Percentiles rank a stretch among this genome's conserved stretches.
phyloP scores from a whole-genome alignment of 2,888 invertebrate species.

The Tipula helvola region DNA sequence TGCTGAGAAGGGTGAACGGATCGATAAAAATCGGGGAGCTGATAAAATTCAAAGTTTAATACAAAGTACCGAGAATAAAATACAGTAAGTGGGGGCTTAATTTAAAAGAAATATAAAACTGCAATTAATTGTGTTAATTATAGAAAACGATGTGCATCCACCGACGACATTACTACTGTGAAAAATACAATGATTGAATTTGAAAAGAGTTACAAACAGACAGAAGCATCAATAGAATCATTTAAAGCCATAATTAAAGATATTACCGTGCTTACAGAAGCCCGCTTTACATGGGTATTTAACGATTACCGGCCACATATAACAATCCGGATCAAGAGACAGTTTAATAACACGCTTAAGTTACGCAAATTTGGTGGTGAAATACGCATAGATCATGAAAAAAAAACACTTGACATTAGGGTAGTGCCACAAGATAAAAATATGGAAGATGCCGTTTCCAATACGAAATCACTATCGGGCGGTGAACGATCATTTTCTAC shows the following conservation, averaged over 20 bases:
- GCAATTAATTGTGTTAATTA: not conserved
- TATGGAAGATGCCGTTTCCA: constrained; percentile 34
- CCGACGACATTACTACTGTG: not conserved
- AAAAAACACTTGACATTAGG: constrained; percentile 38
- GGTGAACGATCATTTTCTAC: constrained; percentile 96
- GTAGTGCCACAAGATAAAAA: constrained; percentile 42
- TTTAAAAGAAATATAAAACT: not conserved
- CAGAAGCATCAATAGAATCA: not conserved
- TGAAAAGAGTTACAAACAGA: not conserved
- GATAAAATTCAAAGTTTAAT: constrained; percentile 30
- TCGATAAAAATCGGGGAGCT: constrained; percentile 31
- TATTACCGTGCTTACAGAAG: not conserved
- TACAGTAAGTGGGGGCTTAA: constrained; percentile 16
- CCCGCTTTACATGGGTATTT: not conserved
- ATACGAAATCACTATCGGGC: constrained; percentile 69
- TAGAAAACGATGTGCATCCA: not conserved
- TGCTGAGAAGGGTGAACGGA: constrained; percentile 23
- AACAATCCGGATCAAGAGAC: not conserved
- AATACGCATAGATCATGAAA: constrained; percentile 30
- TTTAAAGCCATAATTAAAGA: not conserved
- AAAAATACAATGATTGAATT: not conserved
- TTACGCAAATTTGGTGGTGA: constrained; percentile 26
- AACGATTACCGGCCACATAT: not conserved
- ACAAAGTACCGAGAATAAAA: constrained; percentile 24
- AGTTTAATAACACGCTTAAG: not conserved